Base-by-base conservation (phyloP, 2,888 invertebrate species). In the Tinea pellionella region DNA sequence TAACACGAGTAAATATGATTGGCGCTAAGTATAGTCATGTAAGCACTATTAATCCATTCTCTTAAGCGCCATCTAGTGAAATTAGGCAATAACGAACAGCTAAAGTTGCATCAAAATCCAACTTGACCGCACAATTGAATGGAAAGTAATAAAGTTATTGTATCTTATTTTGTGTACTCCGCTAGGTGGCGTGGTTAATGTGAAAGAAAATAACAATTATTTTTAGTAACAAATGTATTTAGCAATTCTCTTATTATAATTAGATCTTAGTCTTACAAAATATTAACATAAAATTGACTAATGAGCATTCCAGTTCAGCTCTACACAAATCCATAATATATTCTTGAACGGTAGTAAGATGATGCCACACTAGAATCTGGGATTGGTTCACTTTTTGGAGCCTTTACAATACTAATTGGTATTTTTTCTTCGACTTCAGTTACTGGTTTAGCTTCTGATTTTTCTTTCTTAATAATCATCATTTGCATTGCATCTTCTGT, bases 281-380 rank as follows among this genome's bases (percentile, higher is more conserved):
- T 41, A 41, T 47, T 15, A 16, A 47, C 47, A 47, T 24, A 24
- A 24, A 47, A 16, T 15, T 47, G 47, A 47, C 47, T 47, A 15
- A 47, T 9, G 15, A 6, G 2, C 47, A 15, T 47, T 47, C 16
- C 13, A 16, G 47, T 47, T 47, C 47, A 47, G 47, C n/a, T 47
- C 16, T 57, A 57, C 53, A 12, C 18, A 32, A 29, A 57, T 32
- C 57, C 57, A 24, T 59, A 51, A 62, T 83, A 85, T 63, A 78
- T 66, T 68, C 73, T 78, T 6, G 84, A 77, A 63, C 74, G 77
- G 61, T 80, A 85, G 64, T 72, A 85, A 2, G 86, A 86, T n/a
- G 86, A 81, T 12, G 85, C 80, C 16, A 72, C 76, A 61, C 82
- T 84, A 1, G 85, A 80, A 67, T 86, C 86, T 12, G 69, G 59